Base-by-base conservation (phyloP, 2,113 vertebrate genomes). In the Morone chrysops region DNA sequence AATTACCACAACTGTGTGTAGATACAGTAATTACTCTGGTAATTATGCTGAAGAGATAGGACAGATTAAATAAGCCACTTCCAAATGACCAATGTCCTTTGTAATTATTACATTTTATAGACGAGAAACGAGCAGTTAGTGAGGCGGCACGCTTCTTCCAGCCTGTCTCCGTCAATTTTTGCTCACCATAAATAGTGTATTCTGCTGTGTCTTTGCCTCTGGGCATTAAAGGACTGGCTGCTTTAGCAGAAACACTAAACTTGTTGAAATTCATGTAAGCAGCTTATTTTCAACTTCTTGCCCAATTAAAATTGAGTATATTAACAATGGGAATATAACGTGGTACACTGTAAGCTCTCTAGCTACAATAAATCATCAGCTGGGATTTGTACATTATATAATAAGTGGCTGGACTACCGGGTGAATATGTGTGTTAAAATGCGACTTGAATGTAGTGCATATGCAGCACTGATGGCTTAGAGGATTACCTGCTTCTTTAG, bases 401-500 rank as follows among this genome's bases (percentile, higher is more conserved):
- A 50, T 13, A 18, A 3, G 4, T 84, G 72, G 62, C 25, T 79
- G 51, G 43, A 61, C 41, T 43, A 31, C 31, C 31, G 31, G 36
- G 9, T 20, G 54, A 77, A 47, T 77, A 47, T 61, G 43, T 75
- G 54, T 61, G 54, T 72, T 59, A 77, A 66, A 79, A 72, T 71
- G 18, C 53, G 47, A 50, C 18, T 62, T 31, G 8, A 65, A 63
- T 61, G 10, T 18, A 11, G 11, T n/a, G 17, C 10, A 22, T 18
- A 17, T 25, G 12, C 22, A 60, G 31, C 6, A 31, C 1, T 25
- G 16, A 54, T 3, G 12, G 43, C 18, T 41, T 3, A 16, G 13
- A 38, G 22, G 6, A 4, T 65, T 81, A 99, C 98, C 97, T 95
- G 97, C 97, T 96, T 99, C 98, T 2, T 97, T 97, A 40, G 97